Base-by-base conservation (phyloP, 1,140 invertebrate species). In the Drosophila baimaii region DNA sequence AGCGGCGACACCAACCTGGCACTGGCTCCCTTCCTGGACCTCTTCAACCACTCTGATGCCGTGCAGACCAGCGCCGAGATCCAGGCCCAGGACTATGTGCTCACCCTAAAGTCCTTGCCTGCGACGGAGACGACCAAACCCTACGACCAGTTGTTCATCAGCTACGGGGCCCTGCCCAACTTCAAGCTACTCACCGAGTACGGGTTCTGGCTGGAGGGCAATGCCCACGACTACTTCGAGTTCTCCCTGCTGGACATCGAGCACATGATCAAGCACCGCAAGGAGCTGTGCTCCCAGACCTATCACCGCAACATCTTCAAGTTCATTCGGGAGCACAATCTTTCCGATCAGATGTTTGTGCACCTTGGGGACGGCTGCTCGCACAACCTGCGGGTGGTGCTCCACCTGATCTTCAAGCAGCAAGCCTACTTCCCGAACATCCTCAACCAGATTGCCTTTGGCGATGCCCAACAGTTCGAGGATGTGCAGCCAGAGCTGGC, bases 1-100 rank as follows among this genome's bases (percentile, higher is more conserved):
- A 90, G 81, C 54, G 92, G 93, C 73, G 91, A 93, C 56, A 93
- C 95, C 39, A 93, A 92, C 83, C 92, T 95, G 78, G 96, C 96
- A 8, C 89, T 97, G 17, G 95, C 95, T 44, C 97, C 97, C 3
- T 96, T 95, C 75, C 90, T 97, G 21, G 97, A 97, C 92, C 93
- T 97, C 64, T 94, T 97, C 56, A 97, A 97, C 93, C 96, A 97
- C 91, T 93, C 93, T 13, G 83, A 92, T 63, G 63, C 92, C 29
- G 94, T 94, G 61, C 46, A 65, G 31, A 94, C 94, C 4, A 81
- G 91, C 10, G 94, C 94, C 29, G 91, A 94, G 41, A 44, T 91
- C 12, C 69, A 79, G 13, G 15, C 47, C 2, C 35, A 74, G 68
- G 69, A 92, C 41, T 77, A 69, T 49, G 41, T 92, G 4, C 71